Base-by-base conservation (phyloP, 1,140 invertebrate species). In the Heliconius hewitsoni region DNA sequence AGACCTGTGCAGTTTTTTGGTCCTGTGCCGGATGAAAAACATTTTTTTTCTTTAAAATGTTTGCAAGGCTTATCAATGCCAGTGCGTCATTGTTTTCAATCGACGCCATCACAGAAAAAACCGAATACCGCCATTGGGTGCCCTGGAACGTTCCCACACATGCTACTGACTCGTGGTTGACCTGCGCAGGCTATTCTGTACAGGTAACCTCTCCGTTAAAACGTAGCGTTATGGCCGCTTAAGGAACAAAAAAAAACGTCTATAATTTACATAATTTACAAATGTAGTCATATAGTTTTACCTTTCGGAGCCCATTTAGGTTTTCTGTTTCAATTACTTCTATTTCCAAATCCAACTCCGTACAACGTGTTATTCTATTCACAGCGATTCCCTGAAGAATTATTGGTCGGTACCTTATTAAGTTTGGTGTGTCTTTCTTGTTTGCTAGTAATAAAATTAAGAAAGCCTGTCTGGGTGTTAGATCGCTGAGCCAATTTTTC, bases 241-340 rank as follows among this genome's bases (percentile, higher is more conserved):
- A 37, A 37, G 34, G 34, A 6, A 37, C 34, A 37, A 37, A 37
- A 37, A 37, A 37, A 8, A 46, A 9, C 0, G 3, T 60, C 3
- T n/a, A 23, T 23, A 60, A 9, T 60, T 8, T 23, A 23, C 23
- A 23, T 23, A 60, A 9, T 60, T n/a, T 30, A 23, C 3, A 57
- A n/a, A n/a, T n/a, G n/a, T n/a, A 57, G 5, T 66, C 9, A 16
- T 60, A 60, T 11, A n/a, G 0, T n/a, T 0, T 30, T 66, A 66
- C 60, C 60, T 9, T 66, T 30, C 60, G 60, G 3, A 66, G 23
- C 11, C 60, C 60, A 78, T 87, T 88, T 19, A 94, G 76, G 78
- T 90, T 86, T 81, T 94, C 92, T 74, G 76, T 91, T 82, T 93
- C 91, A 76, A 94, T 92, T 3, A 94, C 91, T 85, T 94, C 91